Conservation (phyloP, 1,140 invertebrate genomes). For the roundworm (Caenorhabditis elegans) region DNA sequence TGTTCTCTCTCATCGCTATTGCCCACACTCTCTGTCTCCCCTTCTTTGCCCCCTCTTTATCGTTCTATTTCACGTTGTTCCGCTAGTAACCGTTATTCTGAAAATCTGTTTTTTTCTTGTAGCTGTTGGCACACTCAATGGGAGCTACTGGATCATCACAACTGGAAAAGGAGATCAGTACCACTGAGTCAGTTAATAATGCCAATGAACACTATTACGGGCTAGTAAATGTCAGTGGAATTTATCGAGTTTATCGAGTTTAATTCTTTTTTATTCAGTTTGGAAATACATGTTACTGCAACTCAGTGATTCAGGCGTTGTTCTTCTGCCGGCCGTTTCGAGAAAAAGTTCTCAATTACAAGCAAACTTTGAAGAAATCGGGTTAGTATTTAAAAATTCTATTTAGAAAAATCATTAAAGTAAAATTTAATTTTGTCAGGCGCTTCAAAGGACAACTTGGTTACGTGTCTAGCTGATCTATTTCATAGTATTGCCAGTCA, state of each 20-base stretch:
- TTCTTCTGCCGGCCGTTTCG: slow-evolving; percentile 98
- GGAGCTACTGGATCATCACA: slow-evolving; percentile 61
- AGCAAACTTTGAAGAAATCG: slow-evolving; percentile 68
- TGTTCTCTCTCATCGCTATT: neutral
- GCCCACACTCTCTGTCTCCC: neutral
- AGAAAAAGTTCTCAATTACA: slow-evolving; percentile 96
- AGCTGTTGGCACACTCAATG: neutral
- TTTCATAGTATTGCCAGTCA: slow-evolving; percentile 98
- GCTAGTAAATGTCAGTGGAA: slow-evolving; percentile 57
- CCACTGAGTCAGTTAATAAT: slow-evolving; percentile 48
- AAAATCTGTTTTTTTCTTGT: neutral
- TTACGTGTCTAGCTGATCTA: slow-evolving; percentile 94
- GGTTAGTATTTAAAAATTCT: slow-evolving; percentile 44
- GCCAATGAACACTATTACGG: slow-evolving; percentile 64
- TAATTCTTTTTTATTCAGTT: slow-evolving; percentile 76
- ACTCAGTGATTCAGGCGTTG: slow-evolving; percentile 96
- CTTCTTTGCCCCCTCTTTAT: neutral
- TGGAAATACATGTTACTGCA: slow-evolving; percentile 99
- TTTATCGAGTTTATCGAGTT: neutral
- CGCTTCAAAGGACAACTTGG: slow-evolving; percentile 94
- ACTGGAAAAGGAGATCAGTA: slow-evolving; percentile 59
- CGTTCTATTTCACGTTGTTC: neutral
- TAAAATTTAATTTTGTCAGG: slow-evolving; percentile 72
- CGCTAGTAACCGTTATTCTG: neutral
- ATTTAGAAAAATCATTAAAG: slow-evolving; percentile 32